These are phyloP conservation scores for Hepsetus odoe DNA, from an alignment of 2,113 vertebrate species.

Conservation along the genomic window DNA sequence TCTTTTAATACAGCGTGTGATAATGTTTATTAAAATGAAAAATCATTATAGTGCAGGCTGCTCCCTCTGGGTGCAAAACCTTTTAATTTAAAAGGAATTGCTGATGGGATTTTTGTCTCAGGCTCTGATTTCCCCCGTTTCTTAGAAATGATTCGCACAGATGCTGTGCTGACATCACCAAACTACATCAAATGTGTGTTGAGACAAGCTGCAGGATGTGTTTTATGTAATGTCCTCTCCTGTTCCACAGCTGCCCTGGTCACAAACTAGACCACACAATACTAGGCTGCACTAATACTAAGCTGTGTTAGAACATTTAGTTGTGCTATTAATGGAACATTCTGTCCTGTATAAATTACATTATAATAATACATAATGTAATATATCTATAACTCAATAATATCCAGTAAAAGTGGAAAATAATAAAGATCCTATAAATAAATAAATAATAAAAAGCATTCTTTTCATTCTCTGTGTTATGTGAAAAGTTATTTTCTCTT, in stretches of 20 bases:
- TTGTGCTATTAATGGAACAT: not conserved
- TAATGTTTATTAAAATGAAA: constrained; percentile 1
- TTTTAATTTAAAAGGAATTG: constrained; percentile 1
- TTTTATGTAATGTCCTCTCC: constrained; percentile 42
- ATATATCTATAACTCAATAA: not conserved
- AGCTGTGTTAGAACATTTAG: not conserved
- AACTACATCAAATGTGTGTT: constrained; percentile 28
- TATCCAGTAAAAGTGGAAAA: not conserved
- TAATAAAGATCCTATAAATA: not conserved
- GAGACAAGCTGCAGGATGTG: constrained; percentile 1
- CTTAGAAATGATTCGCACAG: constrained; percentile 32
- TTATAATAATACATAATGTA: not conserved
- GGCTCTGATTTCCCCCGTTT: constrained; percentile 19
- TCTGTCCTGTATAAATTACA: not conserved
- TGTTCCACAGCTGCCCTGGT: constrained; percentile 1
- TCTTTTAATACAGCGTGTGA: not conserved
- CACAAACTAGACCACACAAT: not conserved
- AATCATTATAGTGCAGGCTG: not conserved
- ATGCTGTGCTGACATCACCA: constrained; percentile 36
- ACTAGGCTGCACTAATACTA: constrained; percentile 1
- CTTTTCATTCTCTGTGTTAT: not conserved
- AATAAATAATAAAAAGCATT: constrained; percentile 12
- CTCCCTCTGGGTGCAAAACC: not conserved
- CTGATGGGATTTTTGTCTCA: constrained; percentile 27
- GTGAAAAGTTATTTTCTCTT: not conserved